These are phyloP conservation scores for Ceryle rudis DNA, from an alignment of 2,797 vertebrate species.

Conservation along the genomic window DNA sequence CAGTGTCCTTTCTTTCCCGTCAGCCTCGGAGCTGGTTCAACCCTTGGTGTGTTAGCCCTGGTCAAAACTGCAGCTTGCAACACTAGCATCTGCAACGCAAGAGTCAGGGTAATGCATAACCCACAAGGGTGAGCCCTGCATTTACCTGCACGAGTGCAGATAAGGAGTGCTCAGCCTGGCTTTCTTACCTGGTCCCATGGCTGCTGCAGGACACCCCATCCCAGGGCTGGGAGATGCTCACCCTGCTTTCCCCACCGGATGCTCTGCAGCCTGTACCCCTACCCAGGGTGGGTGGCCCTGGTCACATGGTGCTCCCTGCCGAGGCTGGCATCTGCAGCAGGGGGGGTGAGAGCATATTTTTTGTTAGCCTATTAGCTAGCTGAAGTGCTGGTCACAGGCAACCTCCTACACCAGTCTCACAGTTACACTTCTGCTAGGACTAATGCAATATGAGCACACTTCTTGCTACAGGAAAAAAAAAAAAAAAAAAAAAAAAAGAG, in stretches of 20 bases:
- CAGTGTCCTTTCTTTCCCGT: not conserved
- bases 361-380: no score
- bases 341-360: no score
- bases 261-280: not conserved
- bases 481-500: no score
- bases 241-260: accelerated
- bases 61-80: not conserved
- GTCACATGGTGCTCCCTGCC: accelerated
- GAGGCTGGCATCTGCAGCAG: not conserved
- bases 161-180: accelerated
- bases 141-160: accelerated
- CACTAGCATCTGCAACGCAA: accelerated
- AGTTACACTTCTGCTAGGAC: no score
- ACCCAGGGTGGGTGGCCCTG: accelerated
- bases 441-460: no score
- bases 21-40: not conserved
- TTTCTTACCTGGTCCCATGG: not conserved
- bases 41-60: not conserved
- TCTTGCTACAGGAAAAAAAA: no score
- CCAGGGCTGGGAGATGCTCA: not conserved
- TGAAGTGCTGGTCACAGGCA: no score
- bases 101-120: accelerated
- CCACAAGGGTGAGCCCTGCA: not conserved
- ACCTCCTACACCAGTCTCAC: no score
- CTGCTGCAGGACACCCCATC: not conserved